phyloP scores from a whole-genome alignment of 2,888 invertebrate species.

The Drosophila recens region DNA sequence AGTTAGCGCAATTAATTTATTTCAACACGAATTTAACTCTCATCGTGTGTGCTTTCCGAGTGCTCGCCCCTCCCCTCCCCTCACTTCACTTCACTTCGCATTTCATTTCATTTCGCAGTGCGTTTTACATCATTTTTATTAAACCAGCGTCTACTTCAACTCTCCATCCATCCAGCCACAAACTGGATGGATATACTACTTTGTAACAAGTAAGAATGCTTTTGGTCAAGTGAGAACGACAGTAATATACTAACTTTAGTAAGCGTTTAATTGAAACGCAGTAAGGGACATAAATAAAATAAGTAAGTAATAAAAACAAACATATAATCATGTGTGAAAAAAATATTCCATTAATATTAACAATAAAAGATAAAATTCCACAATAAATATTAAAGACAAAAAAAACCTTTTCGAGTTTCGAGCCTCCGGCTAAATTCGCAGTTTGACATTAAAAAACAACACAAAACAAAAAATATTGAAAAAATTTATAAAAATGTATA shows the following conservation, averaged over 20 bases:
- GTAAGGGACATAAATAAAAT: background rate
- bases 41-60: conserved; percentile 67
- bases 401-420: background rate
- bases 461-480: too few relatives aligned
- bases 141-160: conserved; percentile 20
- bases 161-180: background rate
- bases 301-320: too few relatives aligned
- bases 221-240: background rate
- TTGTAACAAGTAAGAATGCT: background rate
- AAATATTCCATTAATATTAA: too few relatives aligned
- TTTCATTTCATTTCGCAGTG: conserved; percentile 49
- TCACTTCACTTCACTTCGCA: conserved; percentile 48
- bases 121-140: conserved; percentile 74
- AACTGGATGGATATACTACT: conserved; percentile 1
- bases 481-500: background rate
- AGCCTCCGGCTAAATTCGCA: too few relatives aligned
- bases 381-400: background rate
- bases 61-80: conserved; percentile 59
- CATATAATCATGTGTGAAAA: too few relatives aligned
- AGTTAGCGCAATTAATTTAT: conserved; percentile 81
- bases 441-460: too few relatives aligned
- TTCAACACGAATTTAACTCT: conserved; percentile 81
- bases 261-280: background rate
- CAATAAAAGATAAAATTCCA: background rate
- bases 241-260: background rate